Percentiles rank a stretch among this genome's conserved stretches.
Evolutionary conservation across 2,113 vertebrate species (phyloP).

Genomic region (Cygnus buccinator): DNA sequence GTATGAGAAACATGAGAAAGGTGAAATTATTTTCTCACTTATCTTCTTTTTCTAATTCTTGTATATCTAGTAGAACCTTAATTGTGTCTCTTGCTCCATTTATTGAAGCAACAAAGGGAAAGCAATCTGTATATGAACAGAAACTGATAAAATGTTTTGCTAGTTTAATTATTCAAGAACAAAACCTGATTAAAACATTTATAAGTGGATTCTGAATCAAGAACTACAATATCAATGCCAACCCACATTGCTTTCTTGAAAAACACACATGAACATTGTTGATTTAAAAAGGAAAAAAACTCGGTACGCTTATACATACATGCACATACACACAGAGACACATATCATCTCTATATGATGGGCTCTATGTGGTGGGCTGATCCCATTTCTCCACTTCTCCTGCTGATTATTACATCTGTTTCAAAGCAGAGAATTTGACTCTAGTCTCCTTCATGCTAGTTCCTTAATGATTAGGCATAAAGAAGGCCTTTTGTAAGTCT

Average conservation of each 20-base stretch:
- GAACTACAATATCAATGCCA: background rate
- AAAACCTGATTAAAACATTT: background rate
- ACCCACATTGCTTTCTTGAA: background rate
- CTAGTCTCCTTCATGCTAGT: background rate
- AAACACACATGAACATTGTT: background rate
- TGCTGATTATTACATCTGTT: background rate
- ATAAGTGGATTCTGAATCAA: background rate
- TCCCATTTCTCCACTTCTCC: background rate
- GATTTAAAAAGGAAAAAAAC: background rate
- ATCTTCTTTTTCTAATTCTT: background rate
- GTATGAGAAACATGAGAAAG: background rate
- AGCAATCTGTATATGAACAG: background rate
- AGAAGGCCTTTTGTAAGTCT: background rate
- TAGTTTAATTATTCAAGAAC: background rate
- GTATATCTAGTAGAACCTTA: background rate
- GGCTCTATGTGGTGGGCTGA: background rate
- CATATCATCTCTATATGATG: background rate
- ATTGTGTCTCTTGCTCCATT: background rate
- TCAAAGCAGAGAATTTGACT: background rate
- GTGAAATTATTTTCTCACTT: background rate
- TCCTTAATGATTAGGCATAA: background rate
- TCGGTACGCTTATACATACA: background rate
- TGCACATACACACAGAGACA: background rate
- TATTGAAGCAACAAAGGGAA: background rate
- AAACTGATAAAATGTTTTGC: background rate